phyloP scores from a whole-genome alignment of 2,888 invertebrate genomes.

The Lasioglossum morio region DNA sequence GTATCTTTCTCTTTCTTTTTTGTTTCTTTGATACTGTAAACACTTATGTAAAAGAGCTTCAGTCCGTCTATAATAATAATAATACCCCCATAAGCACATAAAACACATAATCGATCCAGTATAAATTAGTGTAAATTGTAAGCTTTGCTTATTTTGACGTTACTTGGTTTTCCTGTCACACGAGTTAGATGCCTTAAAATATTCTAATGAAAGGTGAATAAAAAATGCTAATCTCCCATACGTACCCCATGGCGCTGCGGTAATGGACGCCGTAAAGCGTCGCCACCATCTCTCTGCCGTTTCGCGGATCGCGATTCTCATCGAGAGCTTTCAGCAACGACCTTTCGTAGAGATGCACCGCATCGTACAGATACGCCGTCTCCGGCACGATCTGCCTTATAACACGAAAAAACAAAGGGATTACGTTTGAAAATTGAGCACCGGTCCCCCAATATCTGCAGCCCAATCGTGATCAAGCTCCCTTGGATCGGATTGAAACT shows the following conservation, averaged over 20 bases:
- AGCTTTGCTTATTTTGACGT: neutral
- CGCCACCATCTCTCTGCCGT: conserved; percentile 93
- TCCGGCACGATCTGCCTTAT: conserved; percentile 91
- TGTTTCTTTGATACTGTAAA: too few species aligned
- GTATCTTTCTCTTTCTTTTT: too few species aligned
- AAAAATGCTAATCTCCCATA: neutral
- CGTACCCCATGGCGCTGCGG: conserved; percentile 93
- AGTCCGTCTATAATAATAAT: too few species aligned
- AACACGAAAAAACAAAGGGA: conserved; percentile 68
- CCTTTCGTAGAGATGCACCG: conserved; percentile 95
- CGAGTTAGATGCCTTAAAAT: conserved; percentile 9
- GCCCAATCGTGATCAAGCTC: neutral
- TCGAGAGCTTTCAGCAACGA: conserved; percentile 91
- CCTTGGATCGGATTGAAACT: neutral
- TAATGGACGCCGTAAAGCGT: conserved; percentile 92
- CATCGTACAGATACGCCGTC: conserved; percentile 97
- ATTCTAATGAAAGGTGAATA: neutral
- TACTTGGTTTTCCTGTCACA: neutral
- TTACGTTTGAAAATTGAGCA: conserved; percentile 54
- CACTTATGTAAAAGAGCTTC: too few species aligned
- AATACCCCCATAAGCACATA: too few species aligned
- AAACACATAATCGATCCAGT: neutral
- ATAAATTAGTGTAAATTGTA: too few species aligned
- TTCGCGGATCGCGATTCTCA: conserved; percentile 89
- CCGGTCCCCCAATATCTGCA: neutral